Evolutionary conservation across 1,140 invertebrate genomes (phyloP).

Genomic region (Delia radicum): DNA sequence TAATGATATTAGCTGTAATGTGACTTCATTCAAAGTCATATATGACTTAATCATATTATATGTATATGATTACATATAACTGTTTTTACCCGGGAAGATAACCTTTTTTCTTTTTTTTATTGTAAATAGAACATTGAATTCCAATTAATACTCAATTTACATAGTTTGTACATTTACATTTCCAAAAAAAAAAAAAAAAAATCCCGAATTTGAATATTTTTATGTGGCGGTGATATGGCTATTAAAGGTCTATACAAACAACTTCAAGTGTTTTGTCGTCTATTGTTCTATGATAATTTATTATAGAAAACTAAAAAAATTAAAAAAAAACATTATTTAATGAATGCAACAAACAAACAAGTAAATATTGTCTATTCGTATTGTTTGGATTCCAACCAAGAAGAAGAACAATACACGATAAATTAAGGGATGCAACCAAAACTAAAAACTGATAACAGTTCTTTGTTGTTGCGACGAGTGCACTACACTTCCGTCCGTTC

Average conservation of each 20-base stretch:
- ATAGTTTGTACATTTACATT: no score
- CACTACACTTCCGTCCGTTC: not conserved
- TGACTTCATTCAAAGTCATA: no score
- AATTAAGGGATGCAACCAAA: slow-evolving; percentile 8
- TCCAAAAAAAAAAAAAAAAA: no score
- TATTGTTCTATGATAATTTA: slow-evolving; percentile 5
- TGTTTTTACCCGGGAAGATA: no score
- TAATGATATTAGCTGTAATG: no score
- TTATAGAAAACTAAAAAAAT: not conserved
- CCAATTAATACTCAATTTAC: no score
- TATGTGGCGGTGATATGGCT: slow-evolving; percentile 7
- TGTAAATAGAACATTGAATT: no score
- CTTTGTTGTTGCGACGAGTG: not conserved
- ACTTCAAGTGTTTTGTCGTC: slow-evolving; percentile 6
- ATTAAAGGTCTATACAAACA: slow-evolving; percentile 16
- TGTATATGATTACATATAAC: no score
- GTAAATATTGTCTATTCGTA: not conserved
- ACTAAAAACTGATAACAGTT: not conserved
- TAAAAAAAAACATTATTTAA: not conserved
- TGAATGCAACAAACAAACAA: not conserved
- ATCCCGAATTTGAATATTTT: not conserved
- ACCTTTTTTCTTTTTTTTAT: no score
- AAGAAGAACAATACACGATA: not conserved
- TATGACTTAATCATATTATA: no score
- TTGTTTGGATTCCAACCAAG: not conserved